A percentile compares a stretch with the other conserved stretches of the same genome.
Evolutionary conservation across 2,888 invertebrate species (phyloP).

Genomic region (Aphidius colemani): DNA sequence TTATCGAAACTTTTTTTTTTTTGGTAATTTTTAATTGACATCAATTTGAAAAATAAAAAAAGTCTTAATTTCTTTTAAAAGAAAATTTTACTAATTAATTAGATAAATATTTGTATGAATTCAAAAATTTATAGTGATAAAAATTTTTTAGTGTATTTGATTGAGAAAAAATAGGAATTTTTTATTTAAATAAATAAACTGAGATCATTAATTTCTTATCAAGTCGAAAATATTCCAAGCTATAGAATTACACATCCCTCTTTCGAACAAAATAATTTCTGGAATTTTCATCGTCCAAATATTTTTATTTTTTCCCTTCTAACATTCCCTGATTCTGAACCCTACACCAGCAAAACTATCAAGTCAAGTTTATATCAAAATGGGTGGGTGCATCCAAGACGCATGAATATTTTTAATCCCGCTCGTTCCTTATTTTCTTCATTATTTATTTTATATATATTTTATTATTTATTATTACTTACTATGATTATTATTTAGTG

Average conservation of each 20-base stretch:
- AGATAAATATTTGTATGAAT: not conserved
- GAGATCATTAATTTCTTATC: constrained; percentile 23
- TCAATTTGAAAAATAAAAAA: not conserved
- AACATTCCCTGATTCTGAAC: constrained; percentile 9
- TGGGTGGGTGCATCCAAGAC: constrained; percentile 8
- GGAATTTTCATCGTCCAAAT: constrained; percentile 30
- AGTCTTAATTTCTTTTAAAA: not conserved
- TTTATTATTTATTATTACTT: too few relatives aligned
- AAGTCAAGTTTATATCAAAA: constrained; percentile 21
- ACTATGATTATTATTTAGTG: not conserved
- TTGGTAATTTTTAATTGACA: not conserved
- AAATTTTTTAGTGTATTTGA: not conserved
- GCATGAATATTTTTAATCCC: constrained; percentile 26
- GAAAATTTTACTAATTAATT: not conserved
- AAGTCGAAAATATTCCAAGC: constrained; percentile 26
- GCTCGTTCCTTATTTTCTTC: constrained; percentile 1
- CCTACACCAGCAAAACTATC: constrained; percentile 15
- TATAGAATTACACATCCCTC: constrained; percentile 2
- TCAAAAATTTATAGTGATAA: not conserved
- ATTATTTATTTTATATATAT: too few relatives aligned
- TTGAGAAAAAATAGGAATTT: not conserved
- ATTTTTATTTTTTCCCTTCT: constrained; percentile 16
- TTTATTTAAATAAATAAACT: not conserved
- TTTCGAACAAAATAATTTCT: constrained; percentile 21
- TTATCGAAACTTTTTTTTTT: not conserved